Conservation (phyloP, 1,140 invertebrate species). For the Andrena cerasifolii region DNA sequence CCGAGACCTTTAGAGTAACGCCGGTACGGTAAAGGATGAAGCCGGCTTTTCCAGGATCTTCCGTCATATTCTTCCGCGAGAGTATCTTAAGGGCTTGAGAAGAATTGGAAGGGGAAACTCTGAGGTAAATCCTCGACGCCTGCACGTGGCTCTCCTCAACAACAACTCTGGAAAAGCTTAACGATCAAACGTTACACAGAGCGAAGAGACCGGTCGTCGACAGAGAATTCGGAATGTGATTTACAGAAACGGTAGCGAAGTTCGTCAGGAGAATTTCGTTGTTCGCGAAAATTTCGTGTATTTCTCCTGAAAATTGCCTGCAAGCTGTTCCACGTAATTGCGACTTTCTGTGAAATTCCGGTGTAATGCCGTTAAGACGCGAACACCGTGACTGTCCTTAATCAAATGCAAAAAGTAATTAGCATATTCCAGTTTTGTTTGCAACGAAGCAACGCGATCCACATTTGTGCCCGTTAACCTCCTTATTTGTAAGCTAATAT, state of each 20-base stretch:
- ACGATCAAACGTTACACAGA: no score
- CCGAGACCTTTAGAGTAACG: not conserved
- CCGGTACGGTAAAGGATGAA: not conserved
- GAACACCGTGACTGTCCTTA: not conserved
- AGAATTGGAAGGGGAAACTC: not conserved
- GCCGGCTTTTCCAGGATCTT: not conserved
- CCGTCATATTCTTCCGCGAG: not conserved
- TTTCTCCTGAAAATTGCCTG: no score
- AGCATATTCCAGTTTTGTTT: not conserved
- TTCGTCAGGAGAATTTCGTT: no score
- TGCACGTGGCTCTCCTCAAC: no score
- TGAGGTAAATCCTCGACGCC: not conserved
- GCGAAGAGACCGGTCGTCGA: no score
- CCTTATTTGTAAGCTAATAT: conserved; percentile 14
- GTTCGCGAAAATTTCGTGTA: no score
- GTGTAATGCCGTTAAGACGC: not conserved
- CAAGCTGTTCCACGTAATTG: no score
- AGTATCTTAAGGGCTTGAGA: not conserved
- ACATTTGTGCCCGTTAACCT: not conserved
- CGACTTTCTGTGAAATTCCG: not conserved
- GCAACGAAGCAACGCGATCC: not conserved
- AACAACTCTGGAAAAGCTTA: no score
- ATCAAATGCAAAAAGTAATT: conserved; percentile 15
- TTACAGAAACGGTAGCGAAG: no score
- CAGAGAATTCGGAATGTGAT: no score